Evolutionary conservation across 2,797 vertebrate genomes (phyloP).

Genomic region (Rhadinocentrus ornatus): DNA sequence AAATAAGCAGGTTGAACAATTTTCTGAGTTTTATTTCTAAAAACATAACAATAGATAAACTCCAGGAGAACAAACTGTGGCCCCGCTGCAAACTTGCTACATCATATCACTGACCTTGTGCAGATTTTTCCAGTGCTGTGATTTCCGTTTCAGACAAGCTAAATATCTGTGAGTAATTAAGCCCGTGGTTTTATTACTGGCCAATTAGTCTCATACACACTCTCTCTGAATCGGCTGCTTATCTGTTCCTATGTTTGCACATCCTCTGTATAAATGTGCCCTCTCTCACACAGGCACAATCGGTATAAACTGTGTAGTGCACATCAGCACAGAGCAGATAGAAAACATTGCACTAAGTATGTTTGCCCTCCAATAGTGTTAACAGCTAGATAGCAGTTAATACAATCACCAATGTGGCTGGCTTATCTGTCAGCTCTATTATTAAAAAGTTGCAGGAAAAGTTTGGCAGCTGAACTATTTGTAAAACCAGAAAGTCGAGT

Average conservation of each 20-base stretch:
- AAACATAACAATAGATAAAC: slow-evolving; percentile 20
- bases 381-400: slow-evolving; percentile 71
- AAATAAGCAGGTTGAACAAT: not conserved
- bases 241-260: slow-evolving; percentile 73
- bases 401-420: slow-evolving; percentile 53
- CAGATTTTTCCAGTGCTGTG: slow-evolving; percentile 38
- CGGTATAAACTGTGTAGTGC: slow-evolving; percentile 56
- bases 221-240: slow-evolving; percentile 62
- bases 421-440: slow-evolving; percentile 62
- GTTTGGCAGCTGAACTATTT: slow-evolving; percentile 36
- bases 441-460: slow-evolving; percentile 69
- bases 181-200: slow-evolving; percentile 64
- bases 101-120: slow-evolving; percentile 62
- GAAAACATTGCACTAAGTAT: slow-evolving; percentile 62
- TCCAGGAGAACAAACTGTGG: not conserved
- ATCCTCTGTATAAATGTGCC: slow-evolving; percentile 56
- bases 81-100: not conserved
- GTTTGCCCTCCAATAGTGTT: slow-evolving; percentile 70
- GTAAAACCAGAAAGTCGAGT: slow-evolving; percentile 17
- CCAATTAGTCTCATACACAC: slow-evolving; percentile 68
- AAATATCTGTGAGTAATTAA: slow-evolving; percentile 68
- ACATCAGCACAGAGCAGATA: slow-evolving; percentile 65
- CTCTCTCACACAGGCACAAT: slow-evolving; percentile 36
- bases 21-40: not conserved
- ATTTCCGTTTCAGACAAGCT: slow-evolving; percentile 55